Conservation (phyloP, 1,140 invertebrate genomes). For the Drosophila athabasca region DNA sequence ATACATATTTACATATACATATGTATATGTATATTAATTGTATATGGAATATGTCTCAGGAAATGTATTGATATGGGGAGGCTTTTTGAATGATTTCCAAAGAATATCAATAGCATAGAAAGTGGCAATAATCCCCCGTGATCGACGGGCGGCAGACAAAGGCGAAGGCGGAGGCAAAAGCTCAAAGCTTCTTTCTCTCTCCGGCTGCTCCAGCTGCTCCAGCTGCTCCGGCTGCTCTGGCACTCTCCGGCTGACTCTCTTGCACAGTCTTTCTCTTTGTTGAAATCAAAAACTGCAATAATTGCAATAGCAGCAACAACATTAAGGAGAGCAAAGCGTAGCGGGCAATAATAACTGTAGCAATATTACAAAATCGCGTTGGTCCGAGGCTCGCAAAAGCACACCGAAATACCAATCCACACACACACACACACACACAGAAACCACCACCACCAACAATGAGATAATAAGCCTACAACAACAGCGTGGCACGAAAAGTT, state of each 20-base stretch:
- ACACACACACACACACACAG: conserved; percentile 23
- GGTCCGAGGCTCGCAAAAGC: conserved; percentile 47
- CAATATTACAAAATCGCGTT: conserved; percentile 74
- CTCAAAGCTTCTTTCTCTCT: conserved; percentile 30
- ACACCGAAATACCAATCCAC: conserved; percentile 13
- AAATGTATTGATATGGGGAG: not conserved
- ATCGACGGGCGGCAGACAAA: conserved; percentile 9
- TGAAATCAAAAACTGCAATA: conserved; percentile 69
- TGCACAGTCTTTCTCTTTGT: conserved; percentile 53
- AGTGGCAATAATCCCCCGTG: conserved; percentile 50
- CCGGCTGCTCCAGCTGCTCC: too few species aligned
- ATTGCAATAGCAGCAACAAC: conserved; percentile 64
- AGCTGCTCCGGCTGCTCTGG: not conserved
- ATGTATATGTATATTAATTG: too few species aligned
- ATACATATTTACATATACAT: too few species aligned
- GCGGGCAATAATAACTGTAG: conserved; percentile 72
- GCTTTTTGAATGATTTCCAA: conserved; percentile 23
- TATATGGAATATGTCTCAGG: too few species aligned
- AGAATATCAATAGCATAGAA: conserved; percentile 62
- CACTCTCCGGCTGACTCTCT: conserved; percentile 13
- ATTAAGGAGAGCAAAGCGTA: conserved; percentile 67
- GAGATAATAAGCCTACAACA: conserved; percentile 58
- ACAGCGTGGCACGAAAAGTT: conserved; percentile 35
- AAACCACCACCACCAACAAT: conserved; percentile 31
- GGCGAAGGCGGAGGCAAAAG: conserved; percentile 32